phyloP scores from a whole-genome alignment of 2,797 vertebrate species.

The Alectoris magna region DNA sequence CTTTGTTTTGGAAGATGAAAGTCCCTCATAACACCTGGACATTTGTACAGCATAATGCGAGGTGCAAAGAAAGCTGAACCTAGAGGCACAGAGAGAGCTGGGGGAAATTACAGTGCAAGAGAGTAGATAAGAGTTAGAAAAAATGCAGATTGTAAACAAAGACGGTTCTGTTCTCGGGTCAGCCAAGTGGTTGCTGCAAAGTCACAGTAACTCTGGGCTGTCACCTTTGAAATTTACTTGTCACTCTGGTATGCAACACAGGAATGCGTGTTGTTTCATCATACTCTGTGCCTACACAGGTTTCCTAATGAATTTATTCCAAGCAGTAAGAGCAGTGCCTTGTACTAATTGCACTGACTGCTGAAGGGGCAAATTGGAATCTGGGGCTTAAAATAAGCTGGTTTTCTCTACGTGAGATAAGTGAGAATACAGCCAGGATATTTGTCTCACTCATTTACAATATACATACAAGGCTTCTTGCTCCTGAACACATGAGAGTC shows the following conservation, averaged over 20 bases:
- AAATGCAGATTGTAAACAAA: conserved; percentile 63
- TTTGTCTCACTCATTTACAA: neutral
- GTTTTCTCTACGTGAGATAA: neutral
- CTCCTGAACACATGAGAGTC: neutral
- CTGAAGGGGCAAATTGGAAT: neutral
- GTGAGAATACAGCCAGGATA: neutral
- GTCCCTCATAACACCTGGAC: neutral
- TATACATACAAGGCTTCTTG: neutral
- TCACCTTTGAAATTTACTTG: conserved; percentile 59
- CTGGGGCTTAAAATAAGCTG: neutral
- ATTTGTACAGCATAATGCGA: neutral
- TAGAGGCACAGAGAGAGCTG: neutral
- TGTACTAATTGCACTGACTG: neutral
- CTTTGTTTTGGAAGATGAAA: conserved; percentile 31
- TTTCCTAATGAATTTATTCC: conserved; percentile 21
- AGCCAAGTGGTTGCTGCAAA: conserved; percentile 28
- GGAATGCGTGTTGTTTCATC: neutral
- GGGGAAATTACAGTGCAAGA: conserved; percentile 24
- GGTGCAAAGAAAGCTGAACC: neutral
- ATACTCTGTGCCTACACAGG: neutral
- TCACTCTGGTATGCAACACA: conserved; percentile 43
- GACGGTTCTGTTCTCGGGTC: conserved; percentile 32
- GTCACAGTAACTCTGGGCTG: neutral
- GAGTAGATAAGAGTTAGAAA: conserved; percentile 46
- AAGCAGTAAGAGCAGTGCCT: neutral